phyloP scores from a whole-genome alignment of 2,888 invertebrate species.

The Sycophila texana region DNA sequence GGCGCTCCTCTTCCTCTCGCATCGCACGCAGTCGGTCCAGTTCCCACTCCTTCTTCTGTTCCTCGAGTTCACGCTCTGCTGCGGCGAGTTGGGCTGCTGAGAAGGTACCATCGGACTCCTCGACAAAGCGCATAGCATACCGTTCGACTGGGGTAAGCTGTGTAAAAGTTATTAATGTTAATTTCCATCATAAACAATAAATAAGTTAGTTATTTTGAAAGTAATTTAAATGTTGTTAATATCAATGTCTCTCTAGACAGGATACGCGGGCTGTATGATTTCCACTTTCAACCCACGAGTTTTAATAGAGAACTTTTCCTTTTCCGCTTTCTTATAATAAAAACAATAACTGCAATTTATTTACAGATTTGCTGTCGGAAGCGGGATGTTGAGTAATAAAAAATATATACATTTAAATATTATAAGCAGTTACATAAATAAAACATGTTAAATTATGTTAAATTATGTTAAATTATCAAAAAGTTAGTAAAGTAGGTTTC shows the following conservation, averaged over 20 bases:
- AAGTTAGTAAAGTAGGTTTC: neutral
- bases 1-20: slow-evolving; percentile 81
- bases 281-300: slow-evolving; percentile 57
- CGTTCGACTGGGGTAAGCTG: slow-evolving; percentile 95
- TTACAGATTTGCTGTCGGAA: slow-evolving; percentile 54
- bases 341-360: slow-evolving; percentile 39
- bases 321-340: slow-evolving; percentile 42
- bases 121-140: slow-evolving; percentile 95
- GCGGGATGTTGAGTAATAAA: slow-evolving; percentile 34
- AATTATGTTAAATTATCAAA: neutral
- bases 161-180: slow-evolving; percentile 39
- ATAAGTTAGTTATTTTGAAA: slow-evolving; percentile 2
- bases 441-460: slow-evolving; percentile 6
- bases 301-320: slow-evolving; percentile 53
- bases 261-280: slow-evolving; percentile 54
- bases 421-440: too few relatives aligned
- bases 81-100: slow-evolving; percentile 89
- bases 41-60: slow-evolving; percentile 92
- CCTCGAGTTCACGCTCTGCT: slow-evolving; percentile 92
- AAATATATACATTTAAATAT: too few relatives aligned
- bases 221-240: neutral
- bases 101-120: slow-evolving; percentile 87
- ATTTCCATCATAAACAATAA: slow-evolving; percentile 2
- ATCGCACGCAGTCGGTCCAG: slow-evolving; percentile 86
- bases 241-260: slow-evolving; percentile 56